phyloP scores from a whole-genome alignment of 1,140 invertebrate genomes.

The Potamilus streckersoni region DNA sequence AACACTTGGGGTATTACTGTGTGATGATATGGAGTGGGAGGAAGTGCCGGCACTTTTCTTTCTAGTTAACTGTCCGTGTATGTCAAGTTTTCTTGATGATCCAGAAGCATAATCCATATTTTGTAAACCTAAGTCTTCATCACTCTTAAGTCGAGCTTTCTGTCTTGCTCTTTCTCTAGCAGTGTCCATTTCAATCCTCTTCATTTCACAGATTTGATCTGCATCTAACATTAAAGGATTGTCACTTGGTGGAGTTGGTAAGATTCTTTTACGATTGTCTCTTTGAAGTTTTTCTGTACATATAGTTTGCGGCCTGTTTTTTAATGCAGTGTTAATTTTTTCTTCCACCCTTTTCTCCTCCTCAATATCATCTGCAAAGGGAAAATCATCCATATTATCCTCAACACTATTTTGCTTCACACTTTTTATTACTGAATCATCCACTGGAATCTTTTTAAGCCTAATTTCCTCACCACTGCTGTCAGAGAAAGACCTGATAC shows the following conservation, averaged over 20 bases:
- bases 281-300: conserved; percentile 5
- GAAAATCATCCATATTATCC: conserved; percentile 54
- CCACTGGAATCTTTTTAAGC: conserved; percentile 32
- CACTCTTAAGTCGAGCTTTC: conserved; percentile 42
- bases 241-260: conserved; percentile 41
- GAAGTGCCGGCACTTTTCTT: conserved; percentile 26
- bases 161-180: conserved; percentile 39
- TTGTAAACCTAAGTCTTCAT: conserved; percentile 37
- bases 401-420: conserved; percentile 34
- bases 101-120: conserved; percentile 29
- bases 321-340: conserved; percentile 54
- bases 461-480: conserved; percentile 37
- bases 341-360: conserved; percentile 42
- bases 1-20: conserved; percentile 38
- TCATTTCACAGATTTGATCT: conserved; percentile 41
- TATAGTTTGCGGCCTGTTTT: conserved; percentile 26
- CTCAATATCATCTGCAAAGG: conserved; percentile 63
- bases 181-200: conserved; percentile 45
- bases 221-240: conserved; percentile 29
- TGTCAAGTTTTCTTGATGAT: conserved; percentile 24
- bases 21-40: not conserved
- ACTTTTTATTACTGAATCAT: conserved; percentile 19
- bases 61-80: not conserved
- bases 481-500: conserved; percentile 32
- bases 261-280: conserved; percentile 43